Base-by-base conservation (phyloP, 2,113 vertebrate species). In the Bambusicola thoracicus region DNA sequence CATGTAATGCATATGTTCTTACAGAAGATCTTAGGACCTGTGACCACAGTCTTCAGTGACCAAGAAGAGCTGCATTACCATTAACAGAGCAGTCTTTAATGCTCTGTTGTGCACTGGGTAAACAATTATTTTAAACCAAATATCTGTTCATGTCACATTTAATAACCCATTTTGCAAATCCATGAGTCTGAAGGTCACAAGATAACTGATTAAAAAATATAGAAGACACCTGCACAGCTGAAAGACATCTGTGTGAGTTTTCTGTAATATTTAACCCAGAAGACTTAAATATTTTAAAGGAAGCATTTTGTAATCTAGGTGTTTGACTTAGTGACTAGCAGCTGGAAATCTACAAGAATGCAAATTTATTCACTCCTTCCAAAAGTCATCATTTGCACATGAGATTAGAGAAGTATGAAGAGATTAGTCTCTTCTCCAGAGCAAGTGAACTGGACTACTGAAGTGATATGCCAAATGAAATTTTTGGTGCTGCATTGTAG, bases 101-200 rank as follows among this genome's bases (percentile, higher is more conserved):
- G 43, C 7, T 63, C 6, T 48, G 20, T 8, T 69, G 12, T 91
- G 41, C 46, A 43, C 53, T 51, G 32, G 3, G 27, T 59, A 79
- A 91, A 77, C 25, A 87, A 63, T 81, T 89, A 32, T 87, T 94
- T 94, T 69, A 84, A 92, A 63, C 3, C 17, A 87, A 86, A 8
- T 81, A 49, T 72, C 18, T 74, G 8, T 41, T 85, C 29, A 25
- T 2, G 58, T 84, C 27, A 46, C 17, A 32, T 15, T 65, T 93
- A 58, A 66, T 27, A 29, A 5, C 15, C 34, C 44, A 73, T 24
- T 94, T 84, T 83, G 30, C 36, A 87, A 83, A 89, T 77, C 36
- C 36, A 55, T 5, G n/a, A 78, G 65, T 16, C 17, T 88, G 80
- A 84, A 19, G 22, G 75, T 89, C 36, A 87, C 10, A 38, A 44